Evolutionary conservation across 1,140 invertebrate genomes (phyloP).

Genomic region (Caenorhabditis inopinata): DNA sequence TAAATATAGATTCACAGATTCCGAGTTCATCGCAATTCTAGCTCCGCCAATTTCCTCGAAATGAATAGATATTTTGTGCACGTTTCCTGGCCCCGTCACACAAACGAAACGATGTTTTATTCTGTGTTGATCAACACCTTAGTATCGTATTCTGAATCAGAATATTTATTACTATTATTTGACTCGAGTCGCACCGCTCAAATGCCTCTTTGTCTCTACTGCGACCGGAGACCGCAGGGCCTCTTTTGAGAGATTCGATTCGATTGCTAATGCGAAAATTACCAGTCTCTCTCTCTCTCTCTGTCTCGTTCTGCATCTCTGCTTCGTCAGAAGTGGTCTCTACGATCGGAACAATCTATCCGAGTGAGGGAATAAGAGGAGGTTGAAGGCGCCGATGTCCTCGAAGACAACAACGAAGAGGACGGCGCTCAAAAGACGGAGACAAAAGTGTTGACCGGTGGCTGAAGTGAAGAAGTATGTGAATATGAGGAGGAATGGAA

Average conservation of each 20-base stretch:
- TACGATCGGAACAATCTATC: neutral
- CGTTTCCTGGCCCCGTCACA: too few relatives aligned
- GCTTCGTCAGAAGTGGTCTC: neutral
- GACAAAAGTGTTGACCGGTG: neutral
- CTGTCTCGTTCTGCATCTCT: neutral
- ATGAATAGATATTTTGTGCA: too few relatives aligned
- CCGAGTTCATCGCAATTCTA: too few relatives aligned
- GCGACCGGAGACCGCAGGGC: neutral
- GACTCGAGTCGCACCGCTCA: neutral
- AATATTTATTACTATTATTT: slow-evolving; percentile 18
- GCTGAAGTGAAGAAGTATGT: neutral
- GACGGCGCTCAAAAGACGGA: too few relatives aligned
- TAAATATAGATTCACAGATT: too few relatives aligned
- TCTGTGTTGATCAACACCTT: neutral
- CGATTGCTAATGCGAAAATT: slow-evolving; percentile 34
- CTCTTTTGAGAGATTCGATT: slow-evolving; percentile 30
- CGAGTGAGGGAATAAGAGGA: neutral
- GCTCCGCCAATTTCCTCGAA: too few relatives aligned
- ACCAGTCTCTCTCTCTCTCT: slow-evolving; percentile 3
- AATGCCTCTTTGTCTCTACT: slow-evolving; percentile 2
- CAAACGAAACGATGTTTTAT: too few relatives aligned
- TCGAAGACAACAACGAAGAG: slow-evolving; percentile 27
- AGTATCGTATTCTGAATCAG: neutral
- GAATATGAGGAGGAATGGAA: neutral
- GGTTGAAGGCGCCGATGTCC: neutral